Conservation (phyloP, 2,113 vertebrate genomes). For the Bothrops jararaca region DNA sequence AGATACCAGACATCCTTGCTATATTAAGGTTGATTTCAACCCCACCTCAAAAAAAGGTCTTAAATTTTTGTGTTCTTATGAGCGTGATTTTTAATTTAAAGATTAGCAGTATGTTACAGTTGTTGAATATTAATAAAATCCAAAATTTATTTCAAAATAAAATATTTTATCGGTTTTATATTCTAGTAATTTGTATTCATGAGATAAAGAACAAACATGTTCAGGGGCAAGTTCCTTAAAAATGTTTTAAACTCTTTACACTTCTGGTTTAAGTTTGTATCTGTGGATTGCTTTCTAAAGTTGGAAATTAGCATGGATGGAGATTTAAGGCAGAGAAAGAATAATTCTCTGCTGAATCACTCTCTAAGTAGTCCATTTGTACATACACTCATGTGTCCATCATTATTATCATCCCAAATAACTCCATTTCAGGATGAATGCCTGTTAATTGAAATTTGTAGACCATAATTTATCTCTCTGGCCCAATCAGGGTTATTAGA, state of each 20-base stretch:
- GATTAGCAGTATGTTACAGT: background rate
- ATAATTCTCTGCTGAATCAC: background rate
- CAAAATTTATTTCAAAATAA: background rate
- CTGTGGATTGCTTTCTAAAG: background rate
- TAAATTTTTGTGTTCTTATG: background rate
- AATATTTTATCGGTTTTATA: background rate
- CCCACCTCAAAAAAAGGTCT: background rate
- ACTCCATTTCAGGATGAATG: background rate
- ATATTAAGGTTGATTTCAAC: background rate
- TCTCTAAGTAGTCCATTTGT: background rate
- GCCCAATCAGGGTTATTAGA: background rate
- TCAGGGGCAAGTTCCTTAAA: background rate
- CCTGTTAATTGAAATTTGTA: background rate
- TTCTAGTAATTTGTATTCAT: background rate
- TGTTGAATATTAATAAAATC: background rate
- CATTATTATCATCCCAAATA: background rate
- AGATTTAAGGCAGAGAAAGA: background rate
- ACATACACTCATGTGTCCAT: background rate
- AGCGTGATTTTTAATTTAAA: background rate
- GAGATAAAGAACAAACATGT: background rate
- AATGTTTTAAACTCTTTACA: background rate
- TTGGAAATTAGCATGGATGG: background rate
- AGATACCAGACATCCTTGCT: slow-evolving; percentile 38
- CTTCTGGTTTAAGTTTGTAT: background rate
- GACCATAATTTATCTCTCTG: background rate